A percentile compares a stretch with the other conserved stretches of the same genome.
Evolutionary conservation across 2,888 invertebrate genomes (phyloP).

Genomic region (Patella caerulea): DNA sequence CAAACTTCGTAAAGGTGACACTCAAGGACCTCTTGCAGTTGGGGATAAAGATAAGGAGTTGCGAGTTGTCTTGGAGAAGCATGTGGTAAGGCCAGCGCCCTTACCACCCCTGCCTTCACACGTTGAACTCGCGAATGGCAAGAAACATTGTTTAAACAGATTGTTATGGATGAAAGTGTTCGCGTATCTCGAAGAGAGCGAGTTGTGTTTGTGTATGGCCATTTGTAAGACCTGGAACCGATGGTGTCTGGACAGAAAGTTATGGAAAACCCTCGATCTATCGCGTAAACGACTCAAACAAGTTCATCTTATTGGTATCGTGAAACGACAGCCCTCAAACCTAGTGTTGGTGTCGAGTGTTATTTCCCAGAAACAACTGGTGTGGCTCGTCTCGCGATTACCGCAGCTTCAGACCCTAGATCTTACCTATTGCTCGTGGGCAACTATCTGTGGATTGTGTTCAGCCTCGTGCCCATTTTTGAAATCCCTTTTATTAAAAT

Average conservation of each 20-base stretch:
- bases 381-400: constrained; percentile 89
- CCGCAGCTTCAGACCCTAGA: constrained; percentile 87
- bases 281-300: constrained; percentile 79
- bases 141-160: constrained; percentile 60
- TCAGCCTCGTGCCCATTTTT: constrained; percentile 86
- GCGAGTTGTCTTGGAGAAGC: constrained; percentile 41
- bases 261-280: constrained; percentile 90
- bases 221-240: constrained; percentile 93
- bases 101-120: constrained; percentile 60
- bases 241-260: constrained; percentile 84
- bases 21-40: background rate
- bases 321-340: constrained; percentile 87
- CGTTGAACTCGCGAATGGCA: constrained; percentile 45
- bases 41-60: constrained; percentile 33
- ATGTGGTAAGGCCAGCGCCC: constrained; percentile 65
- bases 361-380: constrained; percentile 88
- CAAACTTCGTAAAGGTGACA: background rate
- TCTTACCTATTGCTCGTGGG: constrained; percentile 80
- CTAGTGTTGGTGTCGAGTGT: constrained; percentile 91
- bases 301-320: constrained; percentile 84
- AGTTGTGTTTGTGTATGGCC: constrained; percentile 77
- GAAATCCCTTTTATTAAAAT: constrained; percentile 83
- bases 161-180: constrained; percentile 72
- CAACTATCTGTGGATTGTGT: constrained; percentile 83
- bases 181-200: constrained; percentile 66